A percentile compares a stretch with the other conserved stretches of the same genome.
Conservation (phyloP, 37 sponge, comb jelly and placozoan species). For the Crambe crambe region DNA sequence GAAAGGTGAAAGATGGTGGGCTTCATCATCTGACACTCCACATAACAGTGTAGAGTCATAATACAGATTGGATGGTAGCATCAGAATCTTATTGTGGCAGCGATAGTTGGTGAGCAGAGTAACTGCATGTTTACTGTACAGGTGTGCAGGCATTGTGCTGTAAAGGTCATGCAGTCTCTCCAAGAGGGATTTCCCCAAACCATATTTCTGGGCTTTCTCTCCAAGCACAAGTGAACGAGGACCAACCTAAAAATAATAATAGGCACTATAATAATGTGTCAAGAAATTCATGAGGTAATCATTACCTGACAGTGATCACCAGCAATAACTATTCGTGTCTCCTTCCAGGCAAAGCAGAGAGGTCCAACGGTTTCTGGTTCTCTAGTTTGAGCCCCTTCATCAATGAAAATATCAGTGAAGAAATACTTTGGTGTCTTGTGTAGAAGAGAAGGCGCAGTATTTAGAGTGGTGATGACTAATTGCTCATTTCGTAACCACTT, state of each 20-base stretch:
- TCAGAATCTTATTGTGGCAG: slow-evolving; percentile 52
- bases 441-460: slow-evolving; percentile 5
- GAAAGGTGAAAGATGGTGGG: slow-evolving; percentile 43
- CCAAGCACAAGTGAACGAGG: slow-evolving; percentile 71
- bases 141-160: neutral
- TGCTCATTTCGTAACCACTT: neutral
- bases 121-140: neutral
- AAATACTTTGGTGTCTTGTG: neutral
- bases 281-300: neutral
- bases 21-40: neutral
- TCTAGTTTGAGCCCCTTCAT: slow-evolving; percentile 82
- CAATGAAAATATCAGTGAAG: slow-evolving; percentile 73
- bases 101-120: slow-evolving; percentile 60
- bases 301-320: slow-evolving; percentile 77
- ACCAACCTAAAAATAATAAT: too few relatives aligned
- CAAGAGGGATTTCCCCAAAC: slow-evolving; percentile 55
- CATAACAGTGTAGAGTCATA: slow-evolving; percentile 55
- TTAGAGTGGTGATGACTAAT: slow-evolving; percentile 37
- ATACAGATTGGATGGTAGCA: slow-evolving; percentile 67
- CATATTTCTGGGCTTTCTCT: slow-evolving; percentile 55
- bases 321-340: slow-evolving; percentile 72
- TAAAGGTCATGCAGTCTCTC: slow-evolving; percentile 52
- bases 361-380: slow-evolving; percentile 73
- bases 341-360: slow-evolving; percentile 33
- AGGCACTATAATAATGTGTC: too few relatives aligned